Evolutionary conservation across 2,888 invertebrate genomes (phyloP).

Genomic region (Noctua janthina): DNA sequence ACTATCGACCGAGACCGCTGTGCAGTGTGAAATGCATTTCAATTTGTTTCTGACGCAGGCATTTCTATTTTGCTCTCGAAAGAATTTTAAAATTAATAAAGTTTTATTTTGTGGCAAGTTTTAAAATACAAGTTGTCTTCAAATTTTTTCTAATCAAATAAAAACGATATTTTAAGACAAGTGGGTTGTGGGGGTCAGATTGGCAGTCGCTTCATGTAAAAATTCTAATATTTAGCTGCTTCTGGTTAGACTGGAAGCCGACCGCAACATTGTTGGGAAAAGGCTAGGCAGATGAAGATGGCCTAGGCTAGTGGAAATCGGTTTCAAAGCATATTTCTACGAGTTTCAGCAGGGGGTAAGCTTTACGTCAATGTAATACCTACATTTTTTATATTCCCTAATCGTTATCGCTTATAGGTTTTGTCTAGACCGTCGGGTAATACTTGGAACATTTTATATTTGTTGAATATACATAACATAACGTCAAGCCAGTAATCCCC

Average conservation of each 20-base stretch:
- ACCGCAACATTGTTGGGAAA: neutral
- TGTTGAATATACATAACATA: neutral
- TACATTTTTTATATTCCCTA: neutral
- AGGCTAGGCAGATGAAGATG: neutral
- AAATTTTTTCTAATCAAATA: neutral
- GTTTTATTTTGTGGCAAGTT: neutral
- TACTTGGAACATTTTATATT: neutral
- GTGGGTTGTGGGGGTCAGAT: neutral
- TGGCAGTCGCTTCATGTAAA: neutral
- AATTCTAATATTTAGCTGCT: neutral
- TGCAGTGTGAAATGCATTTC: constrained; percentile 20
- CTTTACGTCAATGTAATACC: neutral
- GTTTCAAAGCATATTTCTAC: neutral
- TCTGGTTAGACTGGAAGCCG: neutral
- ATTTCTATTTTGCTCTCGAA: neutral
- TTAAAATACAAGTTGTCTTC: neutral
- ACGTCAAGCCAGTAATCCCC: neutral
- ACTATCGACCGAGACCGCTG: neutral
- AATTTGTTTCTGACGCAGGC: constrained; percentile 3
- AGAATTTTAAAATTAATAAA: constrained; percentile 12
- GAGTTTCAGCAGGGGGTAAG: neutral
- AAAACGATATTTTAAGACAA: neutral
- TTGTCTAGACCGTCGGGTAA: neutral
- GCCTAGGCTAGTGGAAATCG: neutral
- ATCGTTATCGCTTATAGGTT: neutral